These are phyloP conservation scores for Eulacestoma nigropectus DNA, from an alignment of 2,113 vertebrate species.

Conservation along the genomic window DNA sequence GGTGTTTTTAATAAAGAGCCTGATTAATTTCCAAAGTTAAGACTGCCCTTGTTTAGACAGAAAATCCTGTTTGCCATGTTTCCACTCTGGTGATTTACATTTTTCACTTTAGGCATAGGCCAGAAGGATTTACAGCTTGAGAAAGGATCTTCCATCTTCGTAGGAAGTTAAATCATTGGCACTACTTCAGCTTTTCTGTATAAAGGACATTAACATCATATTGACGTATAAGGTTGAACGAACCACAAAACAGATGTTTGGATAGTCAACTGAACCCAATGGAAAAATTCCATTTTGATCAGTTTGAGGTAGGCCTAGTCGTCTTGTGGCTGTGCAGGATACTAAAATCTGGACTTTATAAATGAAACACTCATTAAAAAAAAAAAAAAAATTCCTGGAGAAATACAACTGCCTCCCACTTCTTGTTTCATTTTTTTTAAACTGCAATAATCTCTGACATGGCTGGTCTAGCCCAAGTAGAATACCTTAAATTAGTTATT, in stretches of 20 bases:
- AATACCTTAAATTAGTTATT: not conserved
- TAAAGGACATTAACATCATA: constrained; percentile 46
- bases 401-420: not conserved
- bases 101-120: constrained; percentile 19
- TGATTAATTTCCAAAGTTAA: constrained; percentile 26
- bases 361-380: constrained; percentile 24
- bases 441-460: not conserved
- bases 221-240: constrained; percentile 1
- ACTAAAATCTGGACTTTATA: constrained; percentile 7
- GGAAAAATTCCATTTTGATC: constrained; percentile 58
- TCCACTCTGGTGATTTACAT: constrained; percentile 33
- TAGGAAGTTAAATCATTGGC: constrained; percentile 41
- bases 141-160: constrained; percentile 44
- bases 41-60: constrained; percentile 1
- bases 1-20: constrained; percentile 2
- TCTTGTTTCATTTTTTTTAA: not conserved
- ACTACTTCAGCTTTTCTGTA: constrained; percentile 41
- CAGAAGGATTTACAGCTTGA: constrained; percentile 51
- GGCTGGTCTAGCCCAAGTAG: not conserved
- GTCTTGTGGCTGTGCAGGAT: not conserved
- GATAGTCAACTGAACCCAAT: constrained; percentile 34
- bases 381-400: not conserved
- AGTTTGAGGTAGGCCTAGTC: constrained; percentile 34
- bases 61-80: constrained; percentile 38
- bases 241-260: constrained; percentile 47